phyloP scores from a whole-genome alignment of 2,797 vertebrate genomes.

The Babyrousa celebensis region DNA sequence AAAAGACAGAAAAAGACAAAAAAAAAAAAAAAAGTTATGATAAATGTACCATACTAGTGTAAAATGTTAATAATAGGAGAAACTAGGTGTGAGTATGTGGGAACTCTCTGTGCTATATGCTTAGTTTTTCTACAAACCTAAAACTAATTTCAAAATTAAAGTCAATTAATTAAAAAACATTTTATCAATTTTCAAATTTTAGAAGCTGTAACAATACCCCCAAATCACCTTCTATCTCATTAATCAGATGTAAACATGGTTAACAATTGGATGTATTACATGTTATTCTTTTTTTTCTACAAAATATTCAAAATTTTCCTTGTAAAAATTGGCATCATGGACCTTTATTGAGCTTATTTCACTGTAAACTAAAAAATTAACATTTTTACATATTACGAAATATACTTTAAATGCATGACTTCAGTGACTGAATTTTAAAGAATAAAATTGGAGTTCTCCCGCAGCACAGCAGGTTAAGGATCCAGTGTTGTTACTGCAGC shows the following conservation, averaged over 20 bases:
- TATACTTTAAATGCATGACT: neutral
- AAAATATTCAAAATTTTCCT: slow-evolving; percentile 6
- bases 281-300: neutral
- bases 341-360: slow-evolving; percentile 25
- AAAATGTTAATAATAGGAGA: neutral
- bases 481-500: too few species aligned
- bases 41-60: too few species aligned
- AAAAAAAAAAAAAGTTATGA: neutral
- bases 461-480: too few species aligned
- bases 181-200: neutral
- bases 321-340: neutral
- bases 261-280: neutral
- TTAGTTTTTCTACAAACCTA: slow-evolving; percentile 12
- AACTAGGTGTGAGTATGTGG: neutral
- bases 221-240: neutral
- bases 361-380: slow-evolving; percentile 36
- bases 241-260: neutral
- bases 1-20: too few species aligned
- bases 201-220: neutral
- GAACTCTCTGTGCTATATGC: neutral
- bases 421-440: too few species aligned
- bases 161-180: slow-evolving; percentile 12
- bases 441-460: too few species aligned
- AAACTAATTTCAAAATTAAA: slow-evolving; percentile 43
- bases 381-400: slow-evolving; percentile 18